Evolutionary conservation across 2,797 vertebrate species (phyloP), one percentile per base, ranked within the genome.

Genomic region (Eospalax fontanierii): DNA sequence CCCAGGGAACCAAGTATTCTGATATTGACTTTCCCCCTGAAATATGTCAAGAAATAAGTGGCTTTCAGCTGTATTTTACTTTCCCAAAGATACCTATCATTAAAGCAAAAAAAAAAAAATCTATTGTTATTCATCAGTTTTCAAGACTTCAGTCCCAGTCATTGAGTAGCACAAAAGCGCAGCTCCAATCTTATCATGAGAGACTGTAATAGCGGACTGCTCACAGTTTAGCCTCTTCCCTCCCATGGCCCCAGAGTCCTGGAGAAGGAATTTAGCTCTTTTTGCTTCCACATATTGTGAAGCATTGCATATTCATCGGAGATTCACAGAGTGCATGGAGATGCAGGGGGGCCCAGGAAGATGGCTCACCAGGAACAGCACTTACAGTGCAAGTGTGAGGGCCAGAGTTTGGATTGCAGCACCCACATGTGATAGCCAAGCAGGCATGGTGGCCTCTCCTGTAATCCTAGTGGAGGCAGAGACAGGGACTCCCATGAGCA

Each of bases 1-100:
- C 80, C 86, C 75, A 63, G 50, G 50, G 90, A 94, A 89, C 75
- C 18, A n/a, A 94, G 81, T 40, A 35, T 74, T 95, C 97, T 54
- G 81, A 59, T 95, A 88, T 85, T 90, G 91, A 96, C 79, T 80
- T 79, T 9, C 14, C 4, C 22, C 15, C 6, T 80, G 57, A 66
- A 81, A 70, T 70, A 68, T 50, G 59, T 96, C 66, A 81, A 95
- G 88, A 92, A 93, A 82, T 87, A 90, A 93, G 82, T 91, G 54
- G 59, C 91, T 93, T 43, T 89, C 84, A 92, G 89, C 89, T 81
- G 12, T 57, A 78, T 50, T 87, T 90, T 87, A 54, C 85, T 90
- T 96, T 87, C 89, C 26, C 50, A 87, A 92, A 92, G 83, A 76
- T 78, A 84, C 33, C 88, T 79, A 18, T 93, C 90, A 93, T 73